Evolutionary conservation across 2,888 invertebrate genomes (phyloP).

Genomic region (Pyrochroa serraticornis): DNA sequence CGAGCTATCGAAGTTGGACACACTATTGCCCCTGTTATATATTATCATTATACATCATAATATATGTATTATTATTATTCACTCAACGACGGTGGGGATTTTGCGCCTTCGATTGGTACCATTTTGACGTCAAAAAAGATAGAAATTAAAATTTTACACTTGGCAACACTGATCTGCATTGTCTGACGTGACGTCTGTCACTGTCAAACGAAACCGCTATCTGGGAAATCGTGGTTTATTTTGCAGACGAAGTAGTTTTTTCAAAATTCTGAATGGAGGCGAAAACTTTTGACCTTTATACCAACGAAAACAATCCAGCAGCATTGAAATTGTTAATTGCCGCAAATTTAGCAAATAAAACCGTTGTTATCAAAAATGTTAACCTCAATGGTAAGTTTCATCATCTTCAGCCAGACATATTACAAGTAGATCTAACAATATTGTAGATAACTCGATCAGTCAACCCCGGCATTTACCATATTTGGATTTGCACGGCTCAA

Average conservation of each 20-base stretch:
- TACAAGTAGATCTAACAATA: background rate
- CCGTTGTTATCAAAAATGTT: constrained; percentile 64
- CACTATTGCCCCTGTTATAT: too few species aligned
- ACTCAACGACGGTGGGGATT: too few species aligned
- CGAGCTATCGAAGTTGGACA: too few species aligned
- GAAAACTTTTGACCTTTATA: constrained; percentile 52
- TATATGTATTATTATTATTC: too few species aligned
- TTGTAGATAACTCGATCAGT: constrained; percentile 11
- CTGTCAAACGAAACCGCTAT: too few species aligned
- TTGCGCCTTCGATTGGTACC: too few species aligned
- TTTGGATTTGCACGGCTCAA: constrained; percentile 65
- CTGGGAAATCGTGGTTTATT: too few species aligned
- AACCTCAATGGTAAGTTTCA: constrained; percentile 56
- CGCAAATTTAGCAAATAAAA: constrained; percentile 68
- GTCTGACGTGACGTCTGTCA: too few species aligned
- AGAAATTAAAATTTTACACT: too few species aligned
- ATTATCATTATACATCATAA: too few species aligned
- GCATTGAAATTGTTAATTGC: constrained; percentile 76
- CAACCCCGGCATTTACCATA: constrained; percentile 70
- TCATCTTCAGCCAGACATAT: background rate
- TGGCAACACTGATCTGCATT: too few species aligned
- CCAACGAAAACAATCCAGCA: constrained; percentile 79
- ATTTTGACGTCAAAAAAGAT: too few species aligned
- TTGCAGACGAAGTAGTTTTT: background rate
- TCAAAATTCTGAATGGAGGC: background rate